phyloP scores from a whole-genome alignment of 2,113 vertebrate genomes.

The Nothoprocta pentlandii region DNA sequence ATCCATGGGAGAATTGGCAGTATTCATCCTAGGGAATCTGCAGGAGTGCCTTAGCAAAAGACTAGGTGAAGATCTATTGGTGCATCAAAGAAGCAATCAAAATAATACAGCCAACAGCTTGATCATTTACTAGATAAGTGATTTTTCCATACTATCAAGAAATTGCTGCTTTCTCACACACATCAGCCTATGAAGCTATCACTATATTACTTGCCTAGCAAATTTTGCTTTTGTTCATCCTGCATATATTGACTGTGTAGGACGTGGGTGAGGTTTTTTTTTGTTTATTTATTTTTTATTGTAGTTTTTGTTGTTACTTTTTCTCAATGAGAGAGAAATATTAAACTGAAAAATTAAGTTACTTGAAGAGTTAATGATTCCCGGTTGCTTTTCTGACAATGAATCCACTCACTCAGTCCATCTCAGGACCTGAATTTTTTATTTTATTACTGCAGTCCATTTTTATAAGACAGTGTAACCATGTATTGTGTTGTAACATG shows the following conservation, averaged over 20 bases:
- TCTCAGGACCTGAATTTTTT: neutral
- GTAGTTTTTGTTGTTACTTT: neutral
- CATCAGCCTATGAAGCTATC: neutral
- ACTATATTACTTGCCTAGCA: neutral
- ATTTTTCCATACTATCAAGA: neutral
- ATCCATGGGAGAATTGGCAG: neutral
- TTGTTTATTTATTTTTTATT: neutral
- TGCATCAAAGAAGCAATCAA: neutral
- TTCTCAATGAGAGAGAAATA: neutral
- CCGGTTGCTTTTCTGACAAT: neutral
- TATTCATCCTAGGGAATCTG: neutral
- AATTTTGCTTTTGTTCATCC: neutral
- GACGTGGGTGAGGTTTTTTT: neutral
- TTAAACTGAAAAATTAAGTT: neutral
- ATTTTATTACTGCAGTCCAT: neutral
- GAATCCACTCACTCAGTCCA: neutral
- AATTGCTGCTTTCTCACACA: neutral
- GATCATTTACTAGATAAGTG: neutral
- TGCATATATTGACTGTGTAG: neutral
- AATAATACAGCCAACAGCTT: neutral
- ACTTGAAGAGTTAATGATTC: neutral
- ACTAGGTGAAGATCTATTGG: neutral
- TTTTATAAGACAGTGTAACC: neutral
- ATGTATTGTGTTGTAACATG: neutral
- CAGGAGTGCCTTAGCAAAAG: neutral